Conservation (phyloP, 2,797 vertebrate genomes). For the Sciurus carolinensis region DNA sequence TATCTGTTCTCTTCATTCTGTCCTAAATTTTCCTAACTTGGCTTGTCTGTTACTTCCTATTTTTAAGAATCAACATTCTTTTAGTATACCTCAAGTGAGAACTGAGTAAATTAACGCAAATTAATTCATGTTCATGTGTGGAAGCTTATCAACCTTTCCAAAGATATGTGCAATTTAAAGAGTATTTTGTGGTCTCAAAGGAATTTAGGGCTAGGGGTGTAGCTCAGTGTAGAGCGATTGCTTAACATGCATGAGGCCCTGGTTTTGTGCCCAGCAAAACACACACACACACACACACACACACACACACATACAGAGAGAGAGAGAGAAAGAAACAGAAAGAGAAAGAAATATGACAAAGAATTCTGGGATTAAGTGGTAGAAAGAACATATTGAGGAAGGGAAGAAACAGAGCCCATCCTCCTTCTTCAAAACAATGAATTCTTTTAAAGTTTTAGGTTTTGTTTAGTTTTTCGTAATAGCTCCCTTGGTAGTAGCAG, state of each 20-base stretch:
- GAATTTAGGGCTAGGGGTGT: background rate
- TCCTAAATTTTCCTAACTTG: background rate
- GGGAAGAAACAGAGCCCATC: background rate
- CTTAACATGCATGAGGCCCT: background rate
- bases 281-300: too few species aligned
- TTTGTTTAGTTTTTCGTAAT: background rate
- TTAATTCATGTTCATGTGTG: background rate
- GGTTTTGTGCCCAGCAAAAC: background rate
- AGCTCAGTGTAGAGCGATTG: background rate
- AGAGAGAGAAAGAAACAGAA: background rate
- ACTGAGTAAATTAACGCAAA: background rate
- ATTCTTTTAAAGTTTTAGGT: background rate
- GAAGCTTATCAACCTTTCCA: background rate
- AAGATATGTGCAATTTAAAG: constrained; percentile 19
- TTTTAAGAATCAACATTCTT: background rate
- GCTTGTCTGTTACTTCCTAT: background rate
- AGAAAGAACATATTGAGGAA: background rate
- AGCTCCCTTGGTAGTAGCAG: background rate
- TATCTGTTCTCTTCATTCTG: background rate
- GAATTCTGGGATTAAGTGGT: background rate
- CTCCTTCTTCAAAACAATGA: background rate
- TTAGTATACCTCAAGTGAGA: background rate
- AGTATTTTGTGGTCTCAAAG: background rate
- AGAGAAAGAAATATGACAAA: background rate
- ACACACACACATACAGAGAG: too few species aligned